Evolutionary conservation across 2,113 vertebrate genomes (phyloP), one percentile per base, ranked within the genome.

Genomic region (Chelonoidis abingdonii): DNA sequence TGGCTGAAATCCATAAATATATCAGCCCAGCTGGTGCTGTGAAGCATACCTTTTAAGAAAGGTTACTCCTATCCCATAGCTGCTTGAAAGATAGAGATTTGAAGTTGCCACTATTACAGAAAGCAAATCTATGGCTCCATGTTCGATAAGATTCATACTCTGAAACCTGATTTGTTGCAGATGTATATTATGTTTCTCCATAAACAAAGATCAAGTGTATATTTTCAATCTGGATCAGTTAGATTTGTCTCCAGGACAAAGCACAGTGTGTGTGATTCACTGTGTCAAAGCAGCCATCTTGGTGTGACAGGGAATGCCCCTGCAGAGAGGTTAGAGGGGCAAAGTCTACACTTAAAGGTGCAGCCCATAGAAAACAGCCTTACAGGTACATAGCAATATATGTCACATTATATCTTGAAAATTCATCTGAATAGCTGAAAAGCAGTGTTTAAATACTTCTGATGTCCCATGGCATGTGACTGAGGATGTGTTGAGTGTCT

Each of bases 1-100:
- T 92, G 52, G 83, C 86, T 89, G 72, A 94, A 97, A 94, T 22
- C 95, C 56, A 97, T 97, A 95, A 97, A 96, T 96, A 94, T 90
- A 96, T 94, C 93, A 93, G 78, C 89, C 83, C 96, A 96, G 87
- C 93, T 97, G 96, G 93, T 96, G 92, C 97, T 92, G 93, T 84
- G 88, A 59, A 89, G 87, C 69, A 84, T 14, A 52, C 53, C 93
- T 87, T 69, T 85, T 52, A 95, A 79, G 24, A 79, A 87, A 38
- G 53, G 65, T 65, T 12, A 12, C 65, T 95, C 80, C 83, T 87
- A 91, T 89, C 1, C 50, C 86, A 65, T 24, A 93, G 25, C 62
- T 92, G 29, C 87, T 89, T 83, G 83, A 90, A 91, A 94, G 80
- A 59, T 0, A 75, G 76, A 91, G 83, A n/a, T 93, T 24, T 16